These are phyloP conservation scores for Aporophyla nigra DNA, from an alignment of 2,888 invertebrate genomes.

Conservation along the genomic window DNA sequence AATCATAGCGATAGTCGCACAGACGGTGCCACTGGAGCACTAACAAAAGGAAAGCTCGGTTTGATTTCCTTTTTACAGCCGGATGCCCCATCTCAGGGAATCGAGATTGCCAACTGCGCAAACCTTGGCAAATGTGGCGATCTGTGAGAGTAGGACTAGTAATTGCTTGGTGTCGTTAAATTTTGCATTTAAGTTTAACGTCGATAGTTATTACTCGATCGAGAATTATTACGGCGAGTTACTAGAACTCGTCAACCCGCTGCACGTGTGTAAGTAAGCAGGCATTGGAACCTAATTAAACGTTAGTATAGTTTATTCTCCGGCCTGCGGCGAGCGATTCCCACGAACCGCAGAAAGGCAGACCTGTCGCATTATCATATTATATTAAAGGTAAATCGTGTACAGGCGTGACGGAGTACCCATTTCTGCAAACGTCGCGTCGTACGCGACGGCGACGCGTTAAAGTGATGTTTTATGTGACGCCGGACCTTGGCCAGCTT, in stretches of 20 bases:
- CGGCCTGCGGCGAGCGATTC: conserved; percentile 72
- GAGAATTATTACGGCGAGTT: conserved; percentile 69
- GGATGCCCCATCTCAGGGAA: conserved; percentile 72
- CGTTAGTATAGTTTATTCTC: conserved; percentile 67
- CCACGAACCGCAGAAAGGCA: conserved; percentile 74
- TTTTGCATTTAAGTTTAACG: conserved; percentile 71
- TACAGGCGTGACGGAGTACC: conserved; percentile 73
- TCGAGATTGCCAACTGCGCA: conserved; percentile 69
- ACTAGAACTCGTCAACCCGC: conserved; percentile 69
- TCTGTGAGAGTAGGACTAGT: conserved; percentile 68
- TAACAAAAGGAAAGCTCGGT: conserved; percentile 71
- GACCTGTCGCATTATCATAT: conserved; percentile 80
- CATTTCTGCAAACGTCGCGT: conserved; percentile 69
- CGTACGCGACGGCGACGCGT: conserved; percentile 46
- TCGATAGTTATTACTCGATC: conserved; percentile 72
- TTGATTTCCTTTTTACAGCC: conserved; percentile 76
- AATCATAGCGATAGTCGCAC: conserved; percentile 72
- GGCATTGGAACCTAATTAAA: conserved; percentile 73
- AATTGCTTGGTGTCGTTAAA: conserved; percentile 75
- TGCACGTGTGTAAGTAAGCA: conserved; percentile 68
- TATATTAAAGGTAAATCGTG: conserved; percentile 76
- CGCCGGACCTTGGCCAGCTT: conserved; percentile 74
- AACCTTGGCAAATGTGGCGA: conserved; percentile 69
- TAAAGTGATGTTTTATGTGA: conserved; percentile 64
- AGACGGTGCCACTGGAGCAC: conserved; percentile 52